These are phyloP conservation scores for Geopemphigus sp. DNA, from an alignment of 1,140 invertebrate species.

Conservation along the genomic window DNA sequence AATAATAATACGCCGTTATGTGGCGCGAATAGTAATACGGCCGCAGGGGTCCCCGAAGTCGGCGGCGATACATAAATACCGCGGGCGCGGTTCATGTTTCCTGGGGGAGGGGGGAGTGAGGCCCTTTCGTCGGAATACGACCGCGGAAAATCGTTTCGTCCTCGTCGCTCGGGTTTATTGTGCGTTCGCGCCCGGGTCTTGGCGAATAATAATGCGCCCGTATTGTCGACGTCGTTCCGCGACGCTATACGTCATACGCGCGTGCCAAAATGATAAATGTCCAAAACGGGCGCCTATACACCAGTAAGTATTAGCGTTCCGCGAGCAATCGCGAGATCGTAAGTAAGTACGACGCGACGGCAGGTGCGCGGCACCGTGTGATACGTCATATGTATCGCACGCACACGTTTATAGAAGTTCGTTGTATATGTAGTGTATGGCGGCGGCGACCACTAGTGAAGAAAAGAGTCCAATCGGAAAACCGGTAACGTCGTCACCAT, in stretches of 20 bases:
- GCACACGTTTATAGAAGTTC: no score
- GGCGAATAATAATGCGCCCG: no score
- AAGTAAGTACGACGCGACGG: background rate
- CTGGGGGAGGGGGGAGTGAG: no score
- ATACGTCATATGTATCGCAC: background rate
- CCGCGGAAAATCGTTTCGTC: no score
- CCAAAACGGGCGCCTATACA: background rate
- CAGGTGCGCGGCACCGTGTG: conserved; percentile 32
- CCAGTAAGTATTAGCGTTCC: background rate
- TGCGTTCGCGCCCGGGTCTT: no score
- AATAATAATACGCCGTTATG: no score
- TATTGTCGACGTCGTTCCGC: conserved; percentile 16
- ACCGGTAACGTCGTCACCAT: background rate
- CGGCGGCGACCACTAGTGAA: background rate
- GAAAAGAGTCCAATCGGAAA: conserved; percentile 16
- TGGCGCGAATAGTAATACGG: no score
- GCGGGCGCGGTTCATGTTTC: no score
- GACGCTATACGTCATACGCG: conserved; percentile 25
- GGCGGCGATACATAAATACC: background rate
- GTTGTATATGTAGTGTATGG: no score
- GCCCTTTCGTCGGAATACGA: no score
- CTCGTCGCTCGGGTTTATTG: no score
- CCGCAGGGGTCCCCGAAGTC: no score
- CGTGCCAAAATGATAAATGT: conserved; percentile 26
- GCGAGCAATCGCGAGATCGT: background rate